phyloP scores from a whole-genome alignment of 2,888 invertebrate species.

The Meiosimyza platycephala region DNA sequence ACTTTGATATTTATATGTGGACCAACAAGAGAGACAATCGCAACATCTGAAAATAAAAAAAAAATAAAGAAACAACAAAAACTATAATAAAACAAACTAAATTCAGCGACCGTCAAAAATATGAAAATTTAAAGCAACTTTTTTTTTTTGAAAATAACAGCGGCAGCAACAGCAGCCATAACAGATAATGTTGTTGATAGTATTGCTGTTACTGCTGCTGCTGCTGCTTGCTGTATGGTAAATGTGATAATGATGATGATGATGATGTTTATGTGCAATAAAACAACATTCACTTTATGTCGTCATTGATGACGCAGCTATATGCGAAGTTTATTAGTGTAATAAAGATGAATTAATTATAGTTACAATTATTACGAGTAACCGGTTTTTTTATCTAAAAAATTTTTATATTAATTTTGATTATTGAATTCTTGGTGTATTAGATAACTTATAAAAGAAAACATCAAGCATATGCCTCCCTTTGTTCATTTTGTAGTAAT shows the following conservation, averaged over 20 bases:
- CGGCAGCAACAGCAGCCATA: conserved; percentile 53
- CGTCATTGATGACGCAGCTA: conserved; percentile 21
- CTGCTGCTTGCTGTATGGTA: not conserved
- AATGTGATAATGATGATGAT: conserved; percentile 1
- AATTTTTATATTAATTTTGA: too few relatives aligned
- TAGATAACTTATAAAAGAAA: too few relatives aligned
- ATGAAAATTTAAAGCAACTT: conserved; percentile 41
- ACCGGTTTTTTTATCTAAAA: too few relatives aligned
- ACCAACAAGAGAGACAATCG: conserved; percentile 31
- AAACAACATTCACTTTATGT: conserved; percentile 16
- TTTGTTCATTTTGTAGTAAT: too few relatives aligned
- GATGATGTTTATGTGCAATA: not conserved
- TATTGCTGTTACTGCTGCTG: too few relatives aligned
- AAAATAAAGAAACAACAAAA: not conserved
- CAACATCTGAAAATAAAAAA: conserved; percentile 16
- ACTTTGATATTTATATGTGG: conserved; percentile 63
- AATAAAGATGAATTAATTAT: too few relatives aligned
- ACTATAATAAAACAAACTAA: not conserved
- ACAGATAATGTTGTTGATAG: conserved; percentile 11
- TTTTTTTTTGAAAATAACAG: conserved; percentile 1
- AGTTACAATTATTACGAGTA: too few relatives aligned
- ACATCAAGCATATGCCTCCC: too few relatives aligned
- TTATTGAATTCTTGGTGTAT: too few relatives aligned
- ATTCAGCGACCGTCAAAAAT: conserved; percentile 34
- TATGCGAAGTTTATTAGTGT: not conserved